These are phyloP conservation scores for Pyrgus malvae DNA, from an alignment of 2,888 invertebrate species.

Conservation along the genomic window DNA sequence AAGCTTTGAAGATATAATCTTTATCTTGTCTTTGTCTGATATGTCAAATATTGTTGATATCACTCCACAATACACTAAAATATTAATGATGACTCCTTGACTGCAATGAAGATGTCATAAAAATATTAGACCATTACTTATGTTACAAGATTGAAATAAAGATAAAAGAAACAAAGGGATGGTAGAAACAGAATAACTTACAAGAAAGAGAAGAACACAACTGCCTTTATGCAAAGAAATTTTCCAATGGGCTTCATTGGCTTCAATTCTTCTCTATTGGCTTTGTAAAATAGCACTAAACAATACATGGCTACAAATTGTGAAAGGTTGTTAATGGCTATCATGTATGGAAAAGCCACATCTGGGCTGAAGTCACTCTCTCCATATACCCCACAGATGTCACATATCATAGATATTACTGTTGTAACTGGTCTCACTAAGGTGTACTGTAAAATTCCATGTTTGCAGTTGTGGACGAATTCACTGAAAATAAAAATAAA, in stretches of 20 bases:
- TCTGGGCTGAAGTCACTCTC: conserved; percentile 94
- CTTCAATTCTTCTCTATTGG: conserved; percentile 91
- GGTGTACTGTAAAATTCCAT: conserved; percentile 97
- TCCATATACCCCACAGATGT: conserved; percentile 91
- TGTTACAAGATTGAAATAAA: too few relatives aligned
- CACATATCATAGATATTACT: conserved; percentile 93
- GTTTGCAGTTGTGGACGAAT: conserved; percentile 97
- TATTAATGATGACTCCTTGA: conserved; percentile 94
- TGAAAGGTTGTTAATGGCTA: conserved; percentile 94
- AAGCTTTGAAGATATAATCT: conserved; percentile 90
- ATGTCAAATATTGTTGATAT: conserved; percentile 89
- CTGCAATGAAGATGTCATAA: conserved; percentile 71
- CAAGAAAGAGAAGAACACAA: conserved; percentile 99
- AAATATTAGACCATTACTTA: conserved; percentile 43
- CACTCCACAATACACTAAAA: conserved; percentile 91
- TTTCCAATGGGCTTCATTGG: conserved; percentile 97
- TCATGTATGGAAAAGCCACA: conserved; percentile 94
- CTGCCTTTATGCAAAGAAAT: conserved; percentile 98
- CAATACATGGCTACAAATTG: conserved; percentile 99
- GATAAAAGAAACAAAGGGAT: too few relatives aligned
- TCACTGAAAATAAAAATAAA: conserved; percentile 80
- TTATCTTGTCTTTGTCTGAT: conserved; percentile 84
- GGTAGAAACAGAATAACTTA: conserved; percentile 83
- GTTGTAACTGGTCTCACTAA: conserved; percentile 95
- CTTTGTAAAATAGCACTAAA: conserved; percentile 95